phyloP scores from a whole-genome alignment of 2,797 vertebrate species.

The Psittacula derbiana region DNA sequence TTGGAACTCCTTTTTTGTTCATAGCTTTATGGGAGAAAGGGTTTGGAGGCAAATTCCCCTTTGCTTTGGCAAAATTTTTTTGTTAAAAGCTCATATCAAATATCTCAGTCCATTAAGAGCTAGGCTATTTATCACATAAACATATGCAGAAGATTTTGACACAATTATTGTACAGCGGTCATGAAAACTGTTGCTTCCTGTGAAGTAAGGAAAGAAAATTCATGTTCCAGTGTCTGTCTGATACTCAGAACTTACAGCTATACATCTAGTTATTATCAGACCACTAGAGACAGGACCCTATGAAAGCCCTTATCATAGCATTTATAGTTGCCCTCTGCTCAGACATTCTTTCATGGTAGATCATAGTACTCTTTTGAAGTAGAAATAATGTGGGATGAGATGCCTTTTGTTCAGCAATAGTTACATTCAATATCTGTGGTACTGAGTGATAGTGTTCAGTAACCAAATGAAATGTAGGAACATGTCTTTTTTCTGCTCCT shows the following conservation, averaged over 20 bases:
- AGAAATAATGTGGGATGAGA: background rate
- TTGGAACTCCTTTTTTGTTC: constrained; percentile 44
- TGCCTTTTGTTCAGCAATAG: background rate
- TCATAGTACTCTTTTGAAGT: background rate
- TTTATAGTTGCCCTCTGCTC: background rate
- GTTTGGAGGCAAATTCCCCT: constrained; percentile 33
- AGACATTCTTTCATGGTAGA: background rate
- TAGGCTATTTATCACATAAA: background rate
- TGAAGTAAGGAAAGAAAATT: background rate
- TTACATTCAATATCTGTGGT: background rate
- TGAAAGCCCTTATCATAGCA: background rate
- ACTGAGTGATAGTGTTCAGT: background rate
- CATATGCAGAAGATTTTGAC: background rate
- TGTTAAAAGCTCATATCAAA: constrained; percentile 39
- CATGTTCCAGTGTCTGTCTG: background rate
- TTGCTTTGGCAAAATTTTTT: constrained; percentile 43
- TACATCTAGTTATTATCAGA: background rate
- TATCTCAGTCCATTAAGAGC: constrained; percentile 49
- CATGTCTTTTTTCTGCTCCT: background rate
- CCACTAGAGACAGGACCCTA: background rate
- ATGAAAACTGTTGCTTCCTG: background rate
- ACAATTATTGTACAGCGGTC: background rate
- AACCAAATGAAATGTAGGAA: background rate
- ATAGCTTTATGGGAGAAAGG: constrained; percentile 7
- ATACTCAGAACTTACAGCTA: background rate